Evolutionary conservation across 2,113 vertebrate species (phyloP).

Genomic region (Chionis minor): DNA sequence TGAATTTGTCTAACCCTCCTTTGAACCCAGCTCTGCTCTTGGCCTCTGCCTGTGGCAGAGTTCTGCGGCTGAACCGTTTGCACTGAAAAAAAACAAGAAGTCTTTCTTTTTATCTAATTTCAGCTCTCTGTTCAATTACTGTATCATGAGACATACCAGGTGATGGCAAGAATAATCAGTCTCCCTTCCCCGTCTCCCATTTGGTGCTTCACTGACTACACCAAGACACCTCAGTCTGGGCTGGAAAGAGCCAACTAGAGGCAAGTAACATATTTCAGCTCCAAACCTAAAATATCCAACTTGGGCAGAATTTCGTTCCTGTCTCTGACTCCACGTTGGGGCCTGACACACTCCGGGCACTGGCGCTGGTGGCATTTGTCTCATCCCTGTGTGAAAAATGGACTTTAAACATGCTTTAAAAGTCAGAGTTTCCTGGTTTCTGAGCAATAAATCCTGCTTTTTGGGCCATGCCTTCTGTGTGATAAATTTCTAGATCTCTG

Average conservation of each 20-base stretch:
- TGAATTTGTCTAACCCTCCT: background rate
- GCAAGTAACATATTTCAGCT: background rate
- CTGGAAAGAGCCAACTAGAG: background rate
- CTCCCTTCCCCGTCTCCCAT: background rate
- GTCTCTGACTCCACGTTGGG: background rate
- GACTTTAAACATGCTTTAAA: background rate
- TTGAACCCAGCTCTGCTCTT: background rate
- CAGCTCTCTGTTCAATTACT: background rate
- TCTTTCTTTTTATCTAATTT: background rate
- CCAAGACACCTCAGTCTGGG: background rate
- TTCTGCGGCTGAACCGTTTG: background rate
- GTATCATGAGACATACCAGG: background rate
- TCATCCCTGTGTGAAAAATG: background rate
- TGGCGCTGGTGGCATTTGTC: background rate
- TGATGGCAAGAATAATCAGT: too few relatives aligned
- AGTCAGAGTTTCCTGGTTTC: background rate
- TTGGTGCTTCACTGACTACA: background rate
- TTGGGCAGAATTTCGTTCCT: background rate
- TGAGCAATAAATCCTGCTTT: background rate
- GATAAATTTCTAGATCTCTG: background rate
- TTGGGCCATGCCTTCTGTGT: background rate
- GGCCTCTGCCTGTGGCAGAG: background rate
- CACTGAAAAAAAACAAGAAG: background rate
- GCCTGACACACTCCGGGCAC: rapidly evolving
- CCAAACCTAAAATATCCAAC: background rate